Base-by-base conservation (phyloP, 2,113 vertebrate genomes). In the Pseudois nayaur region DNA sequence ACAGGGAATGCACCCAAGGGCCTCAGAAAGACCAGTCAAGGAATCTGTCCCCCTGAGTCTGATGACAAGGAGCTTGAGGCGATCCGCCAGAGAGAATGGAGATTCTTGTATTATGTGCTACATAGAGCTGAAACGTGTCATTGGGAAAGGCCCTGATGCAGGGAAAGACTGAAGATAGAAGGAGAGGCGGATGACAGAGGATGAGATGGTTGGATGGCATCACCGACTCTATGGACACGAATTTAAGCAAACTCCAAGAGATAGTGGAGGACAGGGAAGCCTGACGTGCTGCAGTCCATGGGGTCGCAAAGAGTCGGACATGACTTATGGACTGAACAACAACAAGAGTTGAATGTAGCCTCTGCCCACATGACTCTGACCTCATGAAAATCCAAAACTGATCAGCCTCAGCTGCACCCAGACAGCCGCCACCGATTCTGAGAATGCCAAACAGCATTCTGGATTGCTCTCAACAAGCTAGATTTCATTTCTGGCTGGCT, bases 301-400 rank as follows among this genome's bases (percentile, higher is more conserved):
- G n/a, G n/a, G 17, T 36, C 8, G 0, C 64, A 23, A 71, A 36
- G 64, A 12, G 64, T 23, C 5, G 0, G n/a, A 36, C 9, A 36
- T 12, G 33, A 36, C 17, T 36, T 36, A 21, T 11, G n/a, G 4
- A 17, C 62, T n/a, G 15, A 71, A 36, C 2, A 71, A 64, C 33
- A 64, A 21, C 19, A 71, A 6, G 9, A 71, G 19, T 29, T 23
- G 81, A 79, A 48, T 6, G 13, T 7, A 36, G 74, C 21, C 60
- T 74, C 48, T 50, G 29, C 45, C 60, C 8, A 0, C 6, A 25
- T 55, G 45, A 60, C 52, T 82, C 23, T 50, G 36, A 25, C 83
- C n/a, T 55, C 60, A 2, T 8, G 54, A 31, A 92, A 86, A 59
- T 62, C 17, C 52, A 27, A 76, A 92, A 54, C 21, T 50, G 48